Base-by-base conservation (phyloP, 2,888 invertebrate species). In the Epinotia nisella region DNA sequence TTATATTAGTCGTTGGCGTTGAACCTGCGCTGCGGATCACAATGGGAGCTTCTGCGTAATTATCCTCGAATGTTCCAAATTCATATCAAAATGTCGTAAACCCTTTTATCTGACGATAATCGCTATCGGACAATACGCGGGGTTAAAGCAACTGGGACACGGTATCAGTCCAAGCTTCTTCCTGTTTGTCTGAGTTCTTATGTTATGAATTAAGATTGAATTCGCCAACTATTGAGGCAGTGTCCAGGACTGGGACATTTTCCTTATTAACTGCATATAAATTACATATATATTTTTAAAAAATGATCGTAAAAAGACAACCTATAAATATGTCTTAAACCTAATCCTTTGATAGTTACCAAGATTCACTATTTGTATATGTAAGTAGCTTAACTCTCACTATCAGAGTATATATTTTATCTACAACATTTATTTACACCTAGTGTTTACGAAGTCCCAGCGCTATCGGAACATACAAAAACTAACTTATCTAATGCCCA, bases 381-480 rank as follows among this genome's bases (percentile, higher is more conserved):
- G 35, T 41, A 4, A 39, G 35, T 19, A 53, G 39, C 55, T 56
- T 41, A 41, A 56, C n/a, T 55, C 5, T 49, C 49, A n/a, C n/a
- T 49, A 56, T 56, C 66, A 66, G 19, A 7, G 10, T 66, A n/a
- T 21, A 41, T 24, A n/a, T 55, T 55, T 10, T 39, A 51, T 65
- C 65, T 41, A 24, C 66, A 65, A 65, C 39, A 66, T 66, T 56
- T 66, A 66, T 66, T 66, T 66, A 66, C 55, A 65, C 21, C 15
- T 15, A 62, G n/a, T 66, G 55, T 56, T 56, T 41, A 66, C 55
- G 2, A 66, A 39, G n/a, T 19, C 59, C 59, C 39, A 56, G 24
- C 56, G 21, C 55, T 41, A 56, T 56, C 55, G 39, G 56, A 56
- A 56, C 39, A 5, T 41, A 19, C 53, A 39, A 55, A 7, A 56